Conservation (phyloP, 2,888 invertebrate genomes). For the Synergus japonicus region DNA sequence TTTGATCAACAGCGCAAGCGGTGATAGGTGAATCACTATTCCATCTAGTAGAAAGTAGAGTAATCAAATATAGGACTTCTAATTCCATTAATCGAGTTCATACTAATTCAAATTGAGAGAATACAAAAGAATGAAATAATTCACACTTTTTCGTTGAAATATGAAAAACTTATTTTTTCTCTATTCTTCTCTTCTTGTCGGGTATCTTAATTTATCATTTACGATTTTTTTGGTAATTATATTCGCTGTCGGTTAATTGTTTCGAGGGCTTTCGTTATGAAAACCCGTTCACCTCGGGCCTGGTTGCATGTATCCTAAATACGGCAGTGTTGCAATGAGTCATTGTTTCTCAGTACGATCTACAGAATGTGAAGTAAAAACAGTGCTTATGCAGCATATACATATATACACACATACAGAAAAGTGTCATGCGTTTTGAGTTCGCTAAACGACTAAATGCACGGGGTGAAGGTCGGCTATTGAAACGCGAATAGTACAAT, state of each 20-base stretch:
- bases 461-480: conserved; percentile 70
- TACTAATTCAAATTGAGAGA: too few species aligned
- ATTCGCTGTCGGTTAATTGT: not conserved
- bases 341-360: conserved; percentile 9
- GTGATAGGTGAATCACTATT: too few species aligned
- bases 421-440: conserved; percentile 29
- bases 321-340: conserved; percentile 7
- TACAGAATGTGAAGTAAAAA: not conserved
- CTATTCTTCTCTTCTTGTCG: too few species aligned
- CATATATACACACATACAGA: too few species aligned
- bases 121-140: too few species aligned
- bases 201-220: too few species aligned
- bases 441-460: conserved; percentile 47
- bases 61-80: too few species aligned
- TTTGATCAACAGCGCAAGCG: not conserved
- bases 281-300: not conserved
- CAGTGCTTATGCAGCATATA: not conserved
- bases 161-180: too few species aligned
- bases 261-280: not conserved
- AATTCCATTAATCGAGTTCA: too few species aligned
- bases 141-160: too few species aligned
- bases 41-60: too few species aligned
- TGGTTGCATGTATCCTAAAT: conserved; percentile 20
- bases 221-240: not conserved
- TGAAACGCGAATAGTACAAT: conserved; percentile 62